Evolutionary conservation across 2,888 invertebrate genomes (phyloP), one percentile per base, ranked within the genome.

Genomic region (Acronicta alni): DNA sequence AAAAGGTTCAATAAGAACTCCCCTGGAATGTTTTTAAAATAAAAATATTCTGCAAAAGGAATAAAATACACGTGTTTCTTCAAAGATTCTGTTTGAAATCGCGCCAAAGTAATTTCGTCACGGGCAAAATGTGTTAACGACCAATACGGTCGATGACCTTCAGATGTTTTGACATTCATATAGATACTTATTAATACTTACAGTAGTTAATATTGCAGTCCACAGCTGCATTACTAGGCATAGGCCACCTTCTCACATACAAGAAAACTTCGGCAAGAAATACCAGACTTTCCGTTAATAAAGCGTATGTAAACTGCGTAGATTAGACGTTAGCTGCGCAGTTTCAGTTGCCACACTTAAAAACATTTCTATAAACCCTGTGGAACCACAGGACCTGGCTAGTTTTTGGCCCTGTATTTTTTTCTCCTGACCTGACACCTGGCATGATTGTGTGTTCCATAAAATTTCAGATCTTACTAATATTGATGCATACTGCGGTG

Each of bases 101-200:
- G 60, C 53, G 89, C 90, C 90, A 90, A 87, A 84, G 75, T 79
- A 64, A 76, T 66, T 48, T 56, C 57, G 43, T 57, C 49, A 45
- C 66, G 59, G 66, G 67, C 64, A 76, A 77, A 77, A 79, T 72
- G 70, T 72, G 77, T 71, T 68, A 82, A 80, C 68, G 80, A 68
- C 75, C 78, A 76, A 73, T 57, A 55, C 75, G 87, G 83, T 85
- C 86, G 77, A 64, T 73, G 81, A 85, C 80, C 83, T 85, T 77
- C 65, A 9, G 20, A 60, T 62, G 53, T 62, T 66, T 70, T 45
- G 6, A 65, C 35, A 35, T 45, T 42, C 20, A 18, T 20, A 30
- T 20, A n/a, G n/a, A 26, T 35, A 35, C 35, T n/a, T 35, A 35
- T 35, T 35, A 42, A 20, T 38, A 23, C 39, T n/a, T 43, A 51